Evolutionary conservation across 2,888 invertebrate species (phyloP).

Genomic region (Anticlea derivata): DNA sequence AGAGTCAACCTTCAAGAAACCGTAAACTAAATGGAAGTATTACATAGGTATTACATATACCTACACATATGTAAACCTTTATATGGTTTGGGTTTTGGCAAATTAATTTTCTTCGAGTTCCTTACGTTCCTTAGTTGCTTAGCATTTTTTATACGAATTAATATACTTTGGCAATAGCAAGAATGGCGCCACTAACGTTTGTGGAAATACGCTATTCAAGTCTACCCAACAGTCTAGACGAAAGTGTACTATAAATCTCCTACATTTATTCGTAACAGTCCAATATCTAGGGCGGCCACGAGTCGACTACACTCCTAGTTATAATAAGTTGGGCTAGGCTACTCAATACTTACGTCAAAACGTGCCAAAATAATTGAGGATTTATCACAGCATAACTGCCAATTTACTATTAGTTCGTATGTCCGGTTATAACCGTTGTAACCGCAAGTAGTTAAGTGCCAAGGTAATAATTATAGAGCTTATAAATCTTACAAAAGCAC

Average conservation of each 20-base stretch:
- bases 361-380: slow-evolving; percentile 21
- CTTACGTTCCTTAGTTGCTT: too few species aligned
- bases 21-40: neutral
- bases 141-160: neutral
- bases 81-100: too few species aligned
- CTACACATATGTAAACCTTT: too few species aligned
- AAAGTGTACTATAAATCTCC: slow-evolving; percentile 19
- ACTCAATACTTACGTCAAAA: slow-evolving; percentile 23
- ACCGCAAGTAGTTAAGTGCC: neutral
- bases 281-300: slow-evolving; percentile 32
- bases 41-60: neutral
- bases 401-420: neutral
- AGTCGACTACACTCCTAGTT: slow-evolving; percentile 19
- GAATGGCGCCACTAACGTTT: neutral
- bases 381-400: slow-evolving; percentile 15
- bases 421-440: slow-evolving; percentile 1
- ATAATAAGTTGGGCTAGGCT: slow-evolving; percentile 26
- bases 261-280: slow-evolving; percentile 19
- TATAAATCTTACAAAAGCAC: neutral
- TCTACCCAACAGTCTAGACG: slow-evolving; percentile 24
- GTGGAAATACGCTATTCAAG: slow-evolving; percentile 7
- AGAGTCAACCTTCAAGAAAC: too few species aligned
- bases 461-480: neutral
- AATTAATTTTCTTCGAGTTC: too few species aligned
- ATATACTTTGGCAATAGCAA: neutral